Percentiles rank a stretch among this genome's conserved stretches.
Evolutionary conservation across 2,113 vertebrate species (phyloP).

Genomic region (Garra rufa): DNA sequence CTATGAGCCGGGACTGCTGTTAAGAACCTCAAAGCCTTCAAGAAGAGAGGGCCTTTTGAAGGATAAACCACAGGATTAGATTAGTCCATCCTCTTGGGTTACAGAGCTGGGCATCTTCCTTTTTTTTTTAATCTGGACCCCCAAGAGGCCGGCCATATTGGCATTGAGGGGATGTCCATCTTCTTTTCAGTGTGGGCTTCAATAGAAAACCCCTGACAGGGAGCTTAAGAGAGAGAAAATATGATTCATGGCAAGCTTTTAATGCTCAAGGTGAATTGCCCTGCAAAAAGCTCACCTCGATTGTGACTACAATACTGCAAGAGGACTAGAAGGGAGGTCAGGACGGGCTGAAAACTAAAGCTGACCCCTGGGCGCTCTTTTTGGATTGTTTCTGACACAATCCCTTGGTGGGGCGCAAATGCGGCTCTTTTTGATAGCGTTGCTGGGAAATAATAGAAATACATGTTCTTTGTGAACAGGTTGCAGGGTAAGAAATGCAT

Average conservation of each 20-base stretch:
- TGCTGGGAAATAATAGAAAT: slow-evolving; percentile 14
- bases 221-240: slow-evolving; percentile 38
- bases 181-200: slow-evolving; percentile 47
- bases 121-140: slow-evolving; percentile 44
- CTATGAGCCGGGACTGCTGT: slow-evolving; percentile 39
- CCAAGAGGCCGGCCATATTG: slow-evolving; percentile 46
- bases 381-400: slow-evolving; percentile 20
- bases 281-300: slow-evolving; percentile 23
- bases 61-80: slow-evolving; percentile 79
- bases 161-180: slow-evolving; percentile 52
- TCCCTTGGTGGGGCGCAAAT: slow-evolving; percentile 3
- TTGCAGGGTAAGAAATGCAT: background rate
- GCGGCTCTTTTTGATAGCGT: slow-evolving; percentile 10
- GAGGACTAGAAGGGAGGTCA: slow-evolving; percentile 28
- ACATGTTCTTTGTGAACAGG: slow-evolving; percentile 12
- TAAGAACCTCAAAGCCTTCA: slow-evolving; percentile 38
- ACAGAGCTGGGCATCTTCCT: slow-evolving; percentile 60
- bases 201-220: slow-evolving; percentile 36
- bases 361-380: slow-evolving; percentile 18
- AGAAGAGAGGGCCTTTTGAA: slow-evolving; percentile 72
- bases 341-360: slow-evolving; percentile 8
- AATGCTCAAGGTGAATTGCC: slow-evolving; percentile 50
- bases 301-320: slow-evolving; percentile 33
- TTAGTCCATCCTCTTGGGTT: slow-evolving; percentile 75
- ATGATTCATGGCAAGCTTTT: slow-evolving; percentile 39